Percentiles rank a stretch among this genome's conserved stretches.
These are phyloP conservation scores for Leptopilina drosophilae DNA, from an alignment of 2,888 invertebrate species.

Conservation along the genomic window DNA sequence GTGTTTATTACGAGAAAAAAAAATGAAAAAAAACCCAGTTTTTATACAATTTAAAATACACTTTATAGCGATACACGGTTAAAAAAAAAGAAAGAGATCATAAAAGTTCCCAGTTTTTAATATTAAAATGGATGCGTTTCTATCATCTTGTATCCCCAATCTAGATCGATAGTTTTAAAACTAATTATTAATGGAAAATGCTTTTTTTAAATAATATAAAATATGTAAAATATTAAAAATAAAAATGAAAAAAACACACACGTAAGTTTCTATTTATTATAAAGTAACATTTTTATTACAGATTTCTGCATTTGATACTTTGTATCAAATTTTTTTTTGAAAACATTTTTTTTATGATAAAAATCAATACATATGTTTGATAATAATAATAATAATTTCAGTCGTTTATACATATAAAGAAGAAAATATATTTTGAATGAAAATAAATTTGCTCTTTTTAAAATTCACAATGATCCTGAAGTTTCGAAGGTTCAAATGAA, in stretches of 20 bases:
- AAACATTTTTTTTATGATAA: too few species aligned
- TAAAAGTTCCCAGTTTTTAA: constrained; percentile 19
- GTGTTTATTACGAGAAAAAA: constrained; percentile 40
- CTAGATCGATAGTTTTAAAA: constrained; percentile 69
- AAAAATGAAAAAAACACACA: not conserved
- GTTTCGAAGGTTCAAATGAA: too few species aligned
- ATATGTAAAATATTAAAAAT: constrained; percentile 68
- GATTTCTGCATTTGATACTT: too few species aligned
- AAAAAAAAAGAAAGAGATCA: constrained; percentile 40
- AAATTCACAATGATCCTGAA: too few species aligned
- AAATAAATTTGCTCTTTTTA: too few species aligned
- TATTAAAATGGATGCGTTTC: constrained; percentile 42
- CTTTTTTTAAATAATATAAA: constrained; percentile 70
- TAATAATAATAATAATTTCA: too few species aligned
- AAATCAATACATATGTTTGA: too few species aligned
- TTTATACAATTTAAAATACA: constrained; percentile 38
- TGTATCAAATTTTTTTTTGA: too few species aligned
- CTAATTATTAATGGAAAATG: constrained; percentile 72
- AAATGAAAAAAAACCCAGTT: not conserved
- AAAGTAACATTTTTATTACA: too few species aligned
- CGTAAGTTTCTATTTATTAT: too few species aligned
- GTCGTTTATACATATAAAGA: too few species aligned
- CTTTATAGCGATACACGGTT: constrained; percentile 47
- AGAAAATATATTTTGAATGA: too few species aligned
- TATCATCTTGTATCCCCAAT: constrained; percentile 49